A percentile compares a stretch with the other conserved stretches of the same genome.
These are phyloP conservation scores for Platycercus adscitus DNA, from an alignment of 2,113 vertebrate genomes.

Conservation along the genomic window DNA sequence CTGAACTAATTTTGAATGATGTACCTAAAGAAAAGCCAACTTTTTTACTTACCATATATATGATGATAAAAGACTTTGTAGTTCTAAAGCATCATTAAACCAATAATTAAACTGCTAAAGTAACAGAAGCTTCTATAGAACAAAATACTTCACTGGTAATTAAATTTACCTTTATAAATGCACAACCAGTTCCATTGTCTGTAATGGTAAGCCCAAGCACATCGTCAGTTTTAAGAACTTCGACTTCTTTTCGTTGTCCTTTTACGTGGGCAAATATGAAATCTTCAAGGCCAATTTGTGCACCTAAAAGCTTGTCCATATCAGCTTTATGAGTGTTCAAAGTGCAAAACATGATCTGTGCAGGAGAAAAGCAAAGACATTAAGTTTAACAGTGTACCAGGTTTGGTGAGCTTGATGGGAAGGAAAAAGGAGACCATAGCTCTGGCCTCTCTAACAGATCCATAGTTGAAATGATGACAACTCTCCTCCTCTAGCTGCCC, in stretches of 20 bases:
- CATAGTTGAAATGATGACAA: neutral
- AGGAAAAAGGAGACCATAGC: neutral
- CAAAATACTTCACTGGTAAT: neutral
- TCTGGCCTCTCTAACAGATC: neutral
- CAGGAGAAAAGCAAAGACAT: slow-evolving; percentile 26
- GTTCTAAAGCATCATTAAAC: neutral
- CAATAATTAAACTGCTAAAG: neutral
- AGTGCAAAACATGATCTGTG: slow-evolving; percentile 95
- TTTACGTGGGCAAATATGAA: slow-evolving; percentile 96
- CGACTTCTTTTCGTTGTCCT: slow-evolving; percentile 92
- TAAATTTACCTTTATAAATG: slow-evolving; percentile 92
- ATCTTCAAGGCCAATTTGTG: slow-evolving; percentile 94
- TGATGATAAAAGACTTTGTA: neutral
- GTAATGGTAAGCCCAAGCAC: slow-evolving; percentile 95
- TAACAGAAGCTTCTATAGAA: neutral
- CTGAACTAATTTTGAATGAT: neutral
- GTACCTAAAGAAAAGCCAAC: neutral
- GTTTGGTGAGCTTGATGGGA: neutral
- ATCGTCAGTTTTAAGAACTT: slow-evolving; percentile 87
- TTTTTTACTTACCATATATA: neutral
- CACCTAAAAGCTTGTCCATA: slow-evolving; percentile 93
- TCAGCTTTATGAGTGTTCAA: slow-evolving; percentile 95
- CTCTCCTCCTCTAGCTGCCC: neutral
- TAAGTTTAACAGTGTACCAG: neutral
- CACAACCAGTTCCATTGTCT: slow-evolving; percentile 90